Evolutionary conservation across 2,888 invertebrate species (phyloP), one percentile per base, ranked within the genome.

Genomic region (Schizotus pectinicornis): DNA sequence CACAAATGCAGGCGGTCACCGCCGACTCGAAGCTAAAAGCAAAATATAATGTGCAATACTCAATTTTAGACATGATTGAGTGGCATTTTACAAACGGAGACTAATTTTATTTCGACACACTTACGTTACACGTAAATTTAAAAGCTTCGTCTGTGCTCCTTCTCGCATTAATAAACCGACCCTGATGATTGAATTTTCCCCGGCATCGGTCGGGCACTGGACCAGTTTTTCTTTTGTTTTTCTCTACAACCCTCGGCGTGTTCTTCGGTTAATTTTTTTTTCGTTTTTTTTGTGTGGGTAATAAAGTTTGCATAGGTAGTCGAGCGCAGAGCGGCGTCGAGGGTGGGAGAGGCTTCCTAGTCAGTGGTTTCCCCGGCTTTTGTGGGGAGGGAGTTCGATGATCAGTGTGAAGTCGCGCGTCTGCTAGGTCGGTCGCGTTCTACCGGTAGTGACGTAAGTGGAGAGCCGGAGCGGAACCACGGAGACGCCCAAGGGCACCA

Each of bases 401-500:
- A 37, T 47, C 52, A 59, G 59, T 63, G 48, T 32, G 45, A 42
- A 46, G 57, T 34, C 35, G 53, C 55, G 58, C 51, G 62, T 55
- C 54, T 51, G 31, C 54, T 45, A 30, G 54, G 48, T 33, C 56
- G 56, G 65, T 70, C 55, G 71, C 65, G 68, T 68, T 66, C 56
- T 66, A 65, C 71, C 71, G 73, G 71, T 73, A 72, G 72, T 74
- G 74, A 74, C 74, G 73, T 73, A 64, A 65, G 43, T 46, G 37
- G 11, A 32, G 48, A 34, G 53, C 46, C 59, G 67, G 60, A 67
- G 61, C 61, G 65, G 61, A 67, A 77, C 72, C 71, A 79, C 78
- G 80, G 81, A 81, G 75, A 78, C 80, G 77, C 80, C 79, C 71
- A 81, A 83, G 81, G 84, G 85, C 79, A 82, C 83, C 80, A 90